Conservation (phyloP, 2,888 invertebrate genomes). For the Toxonevra muliebris region DNA sequence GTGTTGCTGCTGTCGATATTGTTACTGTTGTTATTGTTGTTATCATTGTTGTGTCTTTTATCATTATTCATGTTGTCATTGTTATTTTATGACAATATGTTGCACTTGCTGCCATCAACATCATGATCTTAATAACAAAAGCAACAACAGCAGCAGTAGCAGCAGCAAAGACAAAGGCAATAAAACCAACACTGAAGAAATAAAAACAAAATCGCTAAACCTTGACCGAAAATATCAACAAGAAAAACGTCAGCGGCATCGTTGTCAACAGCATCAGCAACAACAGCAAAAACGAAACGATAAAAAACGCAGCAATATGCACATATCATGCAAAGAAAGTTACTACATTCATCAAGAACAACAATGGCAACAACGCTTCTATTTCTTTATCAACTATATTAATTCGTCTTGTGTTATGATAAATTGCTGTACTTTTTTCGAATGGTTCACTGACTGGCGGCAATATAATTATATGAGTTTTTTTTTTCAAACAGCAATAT, state of each 20-base stretch:
- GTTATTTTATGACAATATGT: neutral
- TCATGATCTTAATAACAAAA: neutral
- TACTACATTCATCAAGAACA: neutral
- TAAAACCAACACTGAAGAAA: neutral
- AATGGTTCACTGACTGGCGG: too few species aligned
- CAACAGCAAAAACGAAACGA: constrained; percentile 11
- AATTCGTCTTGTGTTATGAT: too few species aligned
- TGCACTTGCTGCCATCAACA: neutral
- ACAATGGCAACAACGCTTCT: neutral
- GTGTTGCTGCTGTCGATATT: constrained; percentile 12
- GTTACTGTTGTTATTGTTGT: constrained; percentile 10
- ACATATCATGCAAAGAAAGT: constrained; percentile 8
- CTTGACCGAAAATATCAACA: constrained; percentile 29
- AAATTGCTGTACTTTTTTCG: too few species aligned
- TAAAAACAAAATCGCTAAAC: neutral
- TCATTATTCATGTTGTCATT: neutral
- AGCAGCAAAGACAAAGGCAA: constrained; percentile 11
- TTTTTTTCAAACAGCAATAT: too few species aligned
- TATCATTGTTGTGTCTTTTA: neutral
- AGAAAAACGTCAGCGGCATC: constrained; percentile 20
- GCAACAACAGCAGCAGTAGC: neutral
- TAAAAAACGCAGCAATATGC: constrained; percentile 13
- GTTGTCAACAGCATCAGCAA: constrained; percentile 26
- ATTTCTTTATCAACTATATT: neutral
- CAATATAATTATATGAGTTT: too few species aligned